Evolutionary conservation across 1,140 invertebrate species (phyloP).

Genomic region (Drosophila ercepeae): DNA sequence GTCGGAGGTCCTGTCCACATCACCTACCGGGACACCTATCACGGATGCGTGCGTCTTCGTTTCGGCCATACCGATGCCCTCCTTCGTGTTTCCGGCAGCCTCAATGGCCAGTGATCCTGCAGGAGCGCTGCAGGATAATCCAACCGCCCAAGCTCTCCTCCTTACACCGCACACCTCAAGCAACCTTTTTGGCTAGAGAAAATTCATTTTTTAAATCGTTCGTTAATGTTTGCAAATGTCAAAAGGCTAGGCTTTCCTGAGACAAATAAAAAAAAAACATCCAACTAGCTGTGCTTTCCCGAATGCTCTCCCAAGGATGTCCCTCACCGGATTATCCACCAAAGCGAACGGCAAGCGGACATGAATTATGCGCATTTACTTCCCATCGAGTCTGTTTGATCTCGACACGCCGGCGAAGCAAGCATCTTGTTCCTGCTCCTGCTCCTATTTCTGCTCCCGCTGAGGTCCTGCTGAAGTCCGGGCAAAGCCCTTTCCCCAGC

Average conservation of each 20-base stretch:
- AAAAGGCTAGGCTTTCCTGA: background rate
- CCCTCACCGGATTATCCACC: slow-evolving; percentile 60
- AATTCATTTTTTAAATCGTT: slow-evolving; percentile 3
- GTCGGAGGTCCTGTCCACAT: slow-evolving; percentile 36
- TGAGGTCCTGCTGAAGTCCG: background rate
- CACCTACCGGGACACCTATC: slow-evolving; percentile 29
- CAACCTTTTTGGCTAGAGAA: background rate
- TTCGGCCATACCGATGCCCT: slow-evolving; percentile 31
- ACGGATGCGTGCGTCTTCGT: slow-evolving; percentile 24
- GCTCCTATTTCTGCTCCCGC: background rate
- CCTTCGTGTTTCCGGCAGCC: slow-evolving; percentile 31
- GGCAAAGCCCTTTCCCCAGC: background rate
- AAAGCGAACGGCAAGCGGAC: slow-evolving; percentile 48
- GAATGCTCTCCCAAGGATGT: slow-evolving; percentile 3
- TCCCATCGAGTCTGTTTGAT: slow-evolving; percentile 20
- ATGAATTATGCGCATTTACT: slow-evolving; percentile 78
- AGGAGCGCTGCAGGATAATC: too few relatives aligned
- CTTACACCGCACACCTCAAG: background rate
- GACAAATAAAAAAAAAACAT: background rate
- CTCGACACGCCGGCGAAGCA: slow-evolving; percentile 27
- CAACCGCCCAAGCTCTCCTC: too few relatives aligned
- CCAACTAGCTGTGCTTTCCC: background rate
- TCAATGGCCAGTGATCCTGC: slow-evolving; percentile 5
- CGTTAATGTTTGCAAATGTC: background rate
- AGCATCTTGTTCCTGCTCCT: slow-evolving; percentile 2